These are phyloP conservation scores for Unio pictorum DNA, from an alignment of 2,888 invertebrate genomes.

Conservation along the genomic window DNA sequence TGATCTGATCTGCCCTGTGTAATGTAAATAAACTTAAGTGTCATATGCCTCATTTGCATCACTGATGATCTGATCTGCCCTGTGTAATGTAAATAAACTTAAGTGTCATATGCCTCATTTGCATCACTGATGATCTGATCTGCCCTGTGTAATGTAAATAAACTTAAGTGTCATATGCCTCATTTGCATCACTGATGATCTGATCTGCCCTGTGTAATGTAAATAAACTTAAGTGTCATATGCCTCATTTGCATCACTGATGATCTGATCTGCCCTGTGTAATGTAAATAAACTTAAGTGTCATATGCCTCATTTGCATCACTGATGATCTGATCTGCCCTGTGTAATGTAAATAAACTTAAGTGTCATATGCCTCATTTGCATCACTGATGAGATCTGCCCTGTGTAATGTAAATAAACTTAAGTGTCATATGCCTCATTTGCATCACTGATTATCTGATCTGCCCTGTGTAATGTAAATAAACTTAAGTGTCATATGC, in stretches of 20 bases:
- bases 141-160: constrained; percentile 4
- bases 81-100: constrained; percentile 59
- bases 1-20: background rate
- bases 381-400: too few relatives aligned
- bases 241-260: constrained; percentile 71
- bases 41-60: constrained; percentile 81
- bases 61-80: too few relatives aligned
- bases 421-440: constrained; percentile 84
- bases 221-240: constrained; percentile 85
- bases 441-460: too few relatives aligned
- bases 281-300: constrained; percentile 76
- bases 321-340: too few relatives aligned
- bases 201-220: background rate
- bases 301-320: constrained; percentile 81
- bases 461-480: background rate
- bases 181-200: too few relatives aligned
- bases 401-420: constrained; percentile 49
- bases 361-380: constrained; percentile 84
- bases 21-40: constrained; percentile 76
- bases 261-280: background rate
- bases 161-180: constrained; percentile 89
- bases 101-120: constrained; percentile 87
- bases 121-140: too few relatives aligned
- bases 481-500: constrained; percentile 89
- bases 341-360: constrained; percentile 59